Evolutionary conservation across 2,113 vertebrate species (phyloP), one percentile per base, ranked within the genome.

Genomic region (Notarius lentiginosus): DNA sequence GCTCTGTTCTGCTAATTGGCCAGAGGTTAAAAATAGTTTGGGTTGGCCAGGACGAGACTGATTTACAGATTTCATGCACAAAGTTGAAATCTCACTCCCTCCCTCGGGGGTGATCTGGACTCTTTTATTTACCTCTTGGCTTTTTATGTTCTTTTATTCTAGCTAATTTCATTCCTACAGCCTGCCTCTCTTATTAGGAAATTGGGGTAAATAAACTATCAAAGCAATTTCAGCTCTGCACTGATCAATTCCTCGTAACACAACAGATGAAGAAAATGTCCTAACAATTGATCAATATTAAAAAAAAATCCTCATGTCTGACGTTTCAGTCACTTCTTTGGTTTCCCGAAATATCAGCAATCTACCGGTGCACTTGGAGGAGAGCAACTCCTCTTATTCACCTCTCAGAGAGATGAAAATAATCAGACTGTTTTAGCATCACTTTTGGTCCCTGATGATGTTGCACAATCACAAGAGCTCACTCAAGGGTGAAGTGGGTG

Each of bases 61-160:
- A 90, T 93, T 93, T 92, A 86, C 86, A 91, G 88, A 88, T 87
- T 91, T 93, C 86, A 90, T 90, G 90, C 93, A 89, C 89, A 92
- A 92, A 91, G 88, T 88, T 93, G n/a, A n/a, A 92, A 93, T 90
- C n/a, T n/a, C n/a, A 87, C 63, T 75, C 83, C 86, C 91, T 76
- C 83, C 41, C 41, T 41, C 49, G 72, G 84, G 90, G 89, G 82
- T 70, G 51, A 7, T 70, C 41, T 9, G 49, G 75, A 18, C 60
- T 80, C 60, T 80, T 34, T n/a, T 34, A 34, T 85, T 68, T 30
- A 88, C 76, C 55, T 76, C 41, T 72, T 60, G 80, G n/a, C 60
- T 55, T 73, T 51, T 65, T 4, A 27, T 22, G 34, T 7, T 2
- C 55, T 30, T 79, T 53, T 55, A 18, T n/a, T 53, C 10, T 86